Evolutionary conservation across 2,113 vertebrate species (phyloP).

Genomic region (Saguinus imperator): DNA sequence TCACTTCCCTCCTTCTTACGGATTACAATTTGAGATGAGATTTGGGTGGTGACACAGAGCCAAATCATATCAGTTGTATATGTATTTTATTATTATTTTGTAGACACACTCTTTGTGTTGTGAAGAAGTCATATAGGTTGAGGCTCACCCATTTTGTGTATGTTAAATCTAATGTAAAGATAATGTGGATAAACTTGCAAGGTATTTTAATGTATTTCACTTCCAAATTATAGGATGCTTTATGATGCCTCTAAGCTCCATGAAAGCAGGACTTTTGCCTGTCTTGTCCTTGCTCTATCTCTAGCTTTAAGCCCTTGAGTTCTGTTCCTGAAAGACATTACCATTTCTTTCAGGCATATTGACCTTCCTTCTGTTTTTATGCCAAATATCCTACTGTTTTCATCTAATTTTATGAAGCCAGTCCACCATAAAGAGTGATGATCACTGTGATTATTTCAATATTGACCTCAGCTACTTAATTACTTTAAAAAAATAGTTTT

Average conservation of each 20-base stretch:
- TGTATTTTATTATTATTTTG: too few relatives aligned
- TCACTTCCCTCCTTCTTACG: too few relatives aligned
- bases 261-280: not conserved
- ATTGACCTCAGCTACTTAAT: constrained; percentile 26
- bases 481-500: not conserved
- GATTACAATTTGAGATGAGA: too few relatives aligned
- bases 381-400: not conserved
- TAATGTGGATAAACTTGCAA: not conserved
- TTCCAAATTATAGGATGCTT: not conserved
- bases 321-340: not conserved
- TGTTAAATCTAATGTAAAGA: not conserved
- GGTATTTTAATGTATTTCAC: not conserved
- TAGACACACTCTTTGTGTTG: not conserved
- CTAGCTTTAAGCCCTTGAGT: not conserved
- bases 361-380: not conserved
- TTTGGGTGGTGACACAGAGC: too few relatives aligned
- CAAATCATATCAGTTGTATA: too few relatives aligned
- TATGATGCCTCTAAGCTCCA: not conserved
- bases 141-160: not conserved
- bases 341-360: not conserved
- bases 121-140: not conserved
- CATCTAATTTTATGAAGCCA: not conserved
- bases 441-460: not conserved
- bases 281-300: not conserved
- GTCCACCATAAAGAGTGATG: not conserved